Evolutionary conservation across 2,797 vertebrate genomes (phyloP), one percentile per base, ranked within the genome.

Genomic region (Sciaenops ocellatus): DNA sequence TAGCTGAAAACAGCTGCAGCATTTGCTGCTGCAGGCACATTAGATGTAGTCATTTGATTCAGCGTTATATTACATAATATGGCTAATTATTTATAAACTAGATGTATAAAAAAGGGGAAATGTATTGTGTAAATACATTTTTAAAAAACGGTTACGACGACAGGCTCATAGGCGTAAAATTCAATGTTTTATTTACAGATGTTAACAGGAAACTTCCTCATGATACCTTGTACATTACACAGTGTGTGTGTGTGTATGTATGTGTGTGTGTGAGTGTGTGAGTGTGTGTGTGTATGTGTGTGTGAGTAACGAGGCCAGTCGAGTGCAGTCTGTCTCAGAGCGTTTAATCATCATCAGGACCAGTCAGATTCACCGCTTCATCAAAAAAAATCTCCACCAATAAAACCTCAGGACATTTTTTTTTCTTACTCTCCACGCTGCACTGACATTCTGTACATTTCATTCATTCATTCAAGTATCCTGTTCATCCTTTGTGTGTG

Each of bases 341-440:
- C 52, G 30, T 94, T 92, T 92, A 92, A 91, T 92, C 84, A 91
- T 92, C 84, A 87, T 89, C 86, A 90, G 81, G 76, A 89, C 84
- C 88, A 84, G 18, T 87, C 88, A 87, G 76, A 84, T 89, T 90
- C 77, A 83, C 55, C 30, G 15, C 69, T 67, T 86, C 87, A 84
- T 71, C 30, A 38, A 38, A 38, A 38, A 73, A 79, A 76, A 76
- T 76, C 78, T 79, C 78, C 88, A 85, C 79, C 87, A 81, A 85
- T 85, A 78, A 91, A 88, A 86, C 62, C 64, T 83, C 81, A 51
- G 77, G 75, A 85, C 82, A 69, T 72, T 61, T 84, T 10, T 38
- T 8, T 38, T 38, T 38, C 30, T 34, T 12, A 1, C 50, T 52
- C 18, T 57, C 67, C 64, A 71, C 3, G 51, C 69, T 65, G 62